phyloP scores from a whole-genome alignment of 2,888 invertebrate species.

The Drosophila eohydei region DNA sequence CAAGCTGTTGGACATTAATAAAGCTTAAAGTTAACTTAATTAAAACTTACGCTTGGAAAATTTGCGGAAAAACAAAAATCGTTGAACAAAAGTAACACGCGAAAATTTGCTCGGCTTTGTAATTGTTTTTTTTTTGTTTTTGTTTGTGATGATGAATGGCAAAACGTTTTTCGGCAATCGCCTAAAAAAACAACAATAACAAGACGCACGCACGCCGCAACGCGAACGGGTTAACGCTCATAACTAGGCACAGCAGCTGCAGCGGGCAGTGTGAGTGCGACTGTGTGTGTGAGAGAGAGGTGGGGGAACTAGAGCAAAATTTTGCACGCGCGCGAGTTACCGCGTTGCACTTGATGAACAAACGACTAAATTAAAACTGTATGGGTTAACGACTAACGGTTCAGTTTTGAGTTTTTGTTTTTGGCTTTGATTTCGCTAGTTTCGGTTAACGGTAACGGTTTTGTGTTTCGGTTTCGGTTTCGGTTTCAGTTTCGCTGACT shows the following conservation, averaged over 20 bases:
- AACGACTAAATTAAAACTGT: conserved; percentile 13
- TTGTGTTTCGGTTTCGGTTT: conserved; percentile 2
- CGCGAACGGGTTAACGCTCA: conserved; percentile 37
- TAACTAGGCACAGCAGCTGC: conserved; percentile 13
- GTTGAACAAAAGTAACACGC: conserved; percentile 17
- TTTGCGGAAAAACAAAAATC: conserved; percentile 2
- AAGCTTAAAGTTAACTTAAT: conserved; percentile 62
- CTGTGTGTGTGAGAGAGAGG: neutral
- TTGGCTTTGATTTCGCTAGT: conserved; percentile 12
- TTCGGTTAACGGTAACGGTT: conserved; percentile 4
- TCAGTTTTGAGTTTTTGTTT: conserved; percentile 9
- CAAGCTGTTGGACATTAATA: conserved; percentile 46
- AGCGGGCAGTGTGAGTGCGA: neutral
- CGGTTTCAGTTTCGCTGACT: conserved; percentile 14
- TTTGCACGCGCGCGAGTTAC: conserved; percentile 31
- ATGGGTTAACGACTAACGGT: conserved; percentile 28
- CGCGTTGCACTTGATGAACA: conserved; percentile 13
- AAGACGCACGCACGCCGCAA: conserved; percentile 47
- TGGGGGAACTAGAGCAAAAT: conserved; percentile 1
- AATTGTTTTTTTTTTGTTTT: conserved; percentile 14
- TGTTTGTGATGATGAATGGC: conserved; percentile 17
- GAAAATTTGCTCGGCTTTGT: conserved; percentile 22
- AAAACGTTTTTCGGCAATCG: conserved; percentile 28
- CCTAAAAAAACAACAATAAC: conserved; percentile 11
- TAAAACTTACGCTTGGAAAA: conserved; percentile 62